phyloP scores from a whole-genome alignment of 1,140 invertebrate species.

The Atopsyche davidsoni region DNA sequence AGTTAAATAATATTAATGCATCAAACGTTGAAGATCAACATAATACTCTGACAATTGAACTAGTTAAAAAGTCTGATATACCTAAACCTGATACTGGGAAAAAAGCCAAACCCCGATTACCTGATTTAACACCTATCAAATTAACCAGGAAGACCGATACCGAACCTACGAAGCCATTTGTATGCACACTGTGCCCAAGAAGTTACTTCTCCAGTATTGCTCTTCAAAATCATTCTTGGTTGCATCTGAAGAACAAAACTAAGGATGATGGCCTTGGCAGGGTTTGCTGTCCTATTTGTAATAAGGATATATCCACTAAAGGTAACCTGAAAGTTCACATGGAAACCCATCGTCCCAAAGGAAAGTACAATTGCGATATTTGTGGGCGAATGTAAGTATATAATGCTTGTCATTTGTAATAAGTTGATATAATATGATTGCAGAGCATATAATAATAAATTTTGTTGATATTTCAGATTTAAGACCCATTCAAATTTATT shows the following conservation, averaged over 20 bases:
- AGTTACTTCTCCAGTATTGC: slow-evolving; percentile 40
- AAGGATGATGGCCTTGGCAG: slow-evolving; percentile 31
- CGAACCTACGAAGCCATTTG: slow-evolving; percentile 35
- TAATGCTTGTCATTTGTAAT: not conserved
- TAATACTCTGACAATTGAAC: slow-evolving; percentile 24
- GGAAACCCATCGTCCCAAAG: slow-evolving; percentile 57
- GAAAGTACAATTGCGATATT: slow-evolving; percentile 59
- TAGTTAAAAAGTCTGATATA: slow-evolving; percentile 6
- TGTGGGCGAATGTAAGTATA: slow-evolving; percentile 63
- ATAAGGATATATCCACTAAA: slow-evolving; percentile 56
- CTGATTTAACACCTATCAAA: slow-evolving; percentile 32
- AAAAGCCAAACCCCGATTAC: slow-evolving; percentile 27
- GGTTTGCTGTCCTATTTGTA: slow-evolving; percentile 55
- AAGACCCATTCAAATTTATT: slow-evolving; percentile 61
- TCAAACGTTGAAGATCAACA: not conserved
- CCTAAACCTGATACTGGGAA: slow-evolving; percentile 18
- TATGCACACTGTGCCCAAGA: slow-evolving; percentile 36
- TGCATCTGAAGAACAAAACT: slow-evolving; percentile 32
- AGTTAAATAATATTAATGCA: slow-evolving; percentile 6
- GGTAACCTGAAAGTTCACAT: slow-evolving; percentile 60
- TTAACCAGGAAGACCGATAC: slow-evolving; percentile 7
- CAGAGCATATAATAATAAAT: not conserved
- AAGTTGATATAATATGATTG: not conserved
- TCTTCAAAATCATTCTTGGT: slow-evolving; percentile 43
- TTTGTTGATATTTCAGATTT: slow-evolving; percentile 50